A percentile compares a stretch with the other conserved stretches of the same genome.
phyloP scores from a whole-genome alignment of 2,888 invertebrate species.

The Melipona beecheii region DNA sequence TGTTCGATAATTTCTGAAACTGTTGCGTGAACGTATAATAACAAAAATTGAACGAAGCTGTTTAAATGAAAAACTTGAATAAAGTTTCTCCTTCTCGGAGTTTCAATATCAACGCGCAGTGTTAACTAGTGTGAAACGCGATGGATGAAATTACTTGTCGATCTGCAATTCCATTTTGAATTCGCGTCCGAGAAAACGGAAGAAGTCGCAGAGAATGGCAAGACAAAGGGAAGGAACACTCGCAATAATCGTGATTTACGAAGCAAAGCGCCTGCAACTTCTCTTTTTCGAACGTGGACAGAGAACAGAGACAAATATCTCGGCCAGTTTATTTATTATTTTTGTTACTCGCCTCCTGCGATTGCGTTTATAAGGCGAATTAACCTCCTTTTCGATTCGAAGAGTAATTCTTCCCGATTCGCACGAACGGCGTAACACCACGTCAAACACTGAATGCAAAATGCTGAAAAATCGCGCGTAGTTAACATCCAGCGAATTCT shows the following conservation, averaged over 20 bases:
- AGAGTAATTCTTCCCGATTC: too few relatives aligned
- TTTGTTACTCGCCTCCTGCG: neutral
- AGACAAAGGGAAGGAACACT: constrained; percentile 55
- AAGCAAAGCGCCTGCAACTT: constrained; percentile 66
- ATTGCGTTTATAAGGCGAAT: neutral
- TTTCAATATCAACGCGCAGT: too few relatives aligned
- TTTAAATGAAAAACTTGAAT: too few relatives aligned
- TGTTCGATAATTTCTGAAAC: too few relatives aligned
- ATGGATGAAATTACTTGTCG: constrained; percentile 2
- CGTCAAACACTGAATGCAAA: neutral
- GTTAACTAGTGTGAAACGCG: too few relatives aligned
- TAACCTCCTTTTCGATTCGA: neutral
- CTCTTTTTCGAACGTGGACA: constrained; percentile 10
- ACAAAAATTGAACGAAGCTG: too few relatives aligned
- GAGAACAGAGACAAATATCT: neutral
- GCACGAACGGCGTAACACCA: neutral
- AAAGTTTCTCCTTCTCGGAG: too few relatives aligned
- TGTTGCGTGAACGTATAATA: too few relatives aligned
- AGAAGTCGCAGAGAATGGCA: constrained; percentile 10
- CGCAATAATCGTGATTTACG: constrained; percentile 82
- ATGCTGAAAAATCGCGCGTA: neutral
- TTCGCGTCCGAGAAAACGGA: constrained; percentile 63
- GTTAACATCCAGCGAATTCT: neutral
- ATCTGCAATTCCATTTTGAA: constrained; percentile 11
- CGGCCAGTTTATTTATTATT: neutral